phyloP scores from a whole-genome alignment of 2,797 vertebrate genomes.

The Poeciliopsis turneri region DNA sequence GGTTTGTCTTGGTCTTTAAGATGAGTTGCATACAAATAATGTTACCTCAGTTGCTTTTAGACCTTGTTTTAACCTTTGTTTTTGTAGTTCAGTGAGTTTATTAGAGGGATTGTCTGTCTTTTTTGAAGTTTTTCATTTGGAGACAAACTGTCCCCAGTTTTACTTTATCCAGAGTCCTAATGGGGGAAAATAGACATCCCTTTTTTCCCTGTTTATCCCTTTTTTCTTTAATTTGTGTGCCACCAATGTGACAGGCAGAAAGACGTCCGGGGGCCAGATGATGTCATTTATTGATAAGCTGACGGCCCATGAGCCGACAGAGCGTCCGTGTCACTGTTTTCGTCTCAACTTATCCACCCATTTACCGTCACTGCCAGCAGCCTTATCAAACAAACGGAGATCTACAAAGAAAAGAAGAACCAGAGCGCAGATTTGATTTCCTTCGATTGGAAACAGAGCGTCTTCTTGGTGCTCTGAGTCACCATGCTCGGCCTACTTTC shows the following conservation, averaged over 20 bases:
- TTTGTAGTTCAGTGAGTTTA: background rate
- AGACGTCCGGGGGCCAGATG: conserved; percentile 65
- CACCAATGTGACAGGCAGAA: conserved; percentile 56
- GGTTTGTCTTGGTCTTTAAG: background rate
- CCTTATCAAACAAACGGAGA: conserved; percentile 67
- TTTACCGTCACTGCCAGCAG: conserved; percentile 65
- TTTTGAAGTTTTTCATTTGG: conserved; percentile 22
- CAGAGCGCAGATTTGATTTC: conserved; percentile 67
- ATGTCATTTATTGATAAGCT: conserved; percentile 75
- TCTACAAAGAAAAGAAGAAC: conserved; percentile 55
- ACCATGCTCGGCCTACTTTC: conserved; percentile 70
- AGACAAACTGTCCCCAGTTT: conserved; percentile 46
- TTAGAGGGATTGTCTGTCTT: background rate
- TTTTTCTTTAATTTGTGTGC: conserved; percentile 29
- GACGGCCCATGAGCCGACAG: conserved; percentile 46
- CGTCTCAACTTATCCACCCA: conserved; percentile 49
- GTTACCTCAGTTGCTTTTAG: no score
- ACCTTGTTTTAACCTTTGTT: background rate
- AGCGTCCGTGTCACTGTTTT: conserved; percentile 41
- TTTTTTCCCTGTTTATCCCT: conserved; percentile 1
- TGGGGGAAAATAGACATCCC: conserved; percentile 42
- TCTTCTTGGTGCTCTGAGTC: conserved; percentile 74
- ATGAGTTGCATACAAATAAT: background rate
- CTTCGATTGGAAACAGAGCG: conserved; percentile 75
- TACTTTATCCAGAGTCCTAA: conserved; percentile 47